A percentile compares a stretch with the other conserved stretches of the same genome.
Evolutionary conservation across 2,113 vertebrate species (phyloP).

Genomic region (Pimephales promelas): DNA sequence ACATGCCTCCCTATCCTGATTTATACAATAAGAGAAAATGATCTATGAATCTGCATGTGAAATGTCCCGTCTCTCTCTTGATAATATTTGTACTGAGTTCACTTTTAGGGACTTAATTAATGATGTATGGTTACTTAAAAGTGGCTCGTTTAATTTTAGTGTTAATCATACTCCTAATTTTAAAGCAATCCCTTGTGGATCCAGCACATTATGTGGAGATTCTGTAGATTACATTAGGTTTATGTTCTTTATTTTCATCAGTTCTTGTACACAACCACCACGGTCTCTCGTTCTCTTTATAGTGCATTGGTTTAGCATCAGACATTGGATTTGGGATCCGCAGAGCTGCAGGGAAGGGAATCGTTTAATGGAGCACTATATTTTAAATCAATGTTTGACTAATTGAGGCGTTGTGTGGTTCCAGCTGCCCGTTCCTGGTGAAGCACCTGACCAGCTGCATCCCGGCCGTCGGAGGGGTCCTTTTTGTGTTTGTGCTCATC

Average conservation of each 20-base stretch:
- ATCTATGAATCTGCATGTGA: background rate
- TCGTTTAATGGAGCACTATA: background rate
- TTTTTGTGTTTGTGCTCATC: conserved; percentile 91
- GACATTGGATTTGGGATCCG: background rate
- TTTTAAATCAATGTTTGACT: conserved; percentile 31
- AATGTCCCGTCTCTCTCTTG: background rate
- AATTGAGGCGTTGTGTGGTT: conserved; percentile 26
- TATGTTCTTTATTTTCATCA: background rate
- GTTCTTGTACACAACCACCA: background rate
- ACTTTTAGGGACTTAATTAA: conserved; percentile 20
- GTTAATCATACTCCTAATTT: background rate
- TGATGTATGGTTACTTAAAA: conserved; percentile 1
- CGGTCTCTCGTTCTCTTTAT: background rate
- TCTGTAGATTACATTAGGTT: background rate
- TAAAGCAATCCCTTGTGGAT: background rate
- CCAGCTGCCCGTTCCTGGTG: conserved; percentile 91
- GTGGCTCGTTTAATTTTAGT: background rate
- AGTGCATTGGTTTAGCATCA: background rate
- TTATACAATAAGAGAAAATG: background rate
- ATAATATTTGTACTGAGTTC: background rate
- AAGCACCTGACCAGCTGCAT: conserved; percentile 86
- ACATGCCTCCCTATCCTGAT: background rate
- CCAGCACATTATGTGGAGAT: background rate
- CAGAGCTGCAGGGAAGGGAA: conserved; percentile 19
- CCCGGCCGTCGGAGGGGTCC: conserved; percentile 86